Evolutionary conservation across 2,113 vertebrate genomes (phyloP).

Genomic region (Sinocyclocheilus anophthalmus): DNA sequence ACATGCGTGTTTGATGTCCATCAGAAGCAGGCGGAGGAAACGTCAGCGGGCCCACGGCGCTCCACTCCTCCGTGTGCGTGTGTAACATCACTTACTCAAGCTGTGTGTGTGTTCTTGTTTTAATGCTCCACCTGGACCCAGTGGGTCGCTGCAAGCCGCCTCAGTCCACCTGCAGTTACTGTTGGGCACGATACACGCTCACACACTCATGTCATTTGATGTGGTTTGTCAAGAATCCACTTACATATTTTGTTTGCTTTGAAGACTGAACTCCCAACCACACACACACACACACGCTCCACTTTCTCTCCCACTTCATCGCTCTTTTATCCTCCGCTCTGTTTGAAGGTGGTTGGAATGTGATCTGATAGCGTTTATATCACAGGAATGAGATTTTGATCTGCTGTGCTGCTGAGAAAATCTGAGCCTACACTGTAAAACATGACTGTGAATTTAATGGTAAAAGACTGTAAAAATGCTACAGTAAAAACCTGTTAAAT

Average conservation of each 20-base stretch:
- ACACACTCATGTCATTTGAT: constrained; percentile 70
- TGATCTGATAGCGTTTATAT: not conserved
- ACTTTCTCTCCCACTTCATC: constrained; percentile 47
- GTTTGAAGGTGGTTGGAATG: constrained; percentile 29
- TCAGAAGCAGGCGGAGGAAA: not conserved
- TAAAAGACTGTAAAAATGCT: too few relatives aligned
- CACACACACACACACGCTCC: constrained; percentile 38
- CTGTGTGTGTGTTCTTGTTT: constrained; percentile 34
- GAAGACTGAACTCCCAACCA: constrained; percentile 67
- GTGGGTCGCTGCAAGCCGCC: constrained; percentile 47
- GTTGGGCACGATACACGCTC: constrained; percentile 45
- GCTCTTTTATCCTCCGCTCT: constrained; percentile 71
- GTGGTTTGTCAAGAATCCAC: constrained; percentile 74
- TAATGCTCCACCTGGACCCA: constrained; percentile 64
- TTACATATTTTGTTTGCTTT: constrained; percentile 75
- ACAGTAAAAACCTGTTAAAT: too few relatives aligned
- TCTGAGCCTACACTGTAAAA: too few relatives aligned
- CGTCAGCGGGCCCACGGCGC: not conserved
- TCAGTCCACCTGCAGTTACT: not conserved
- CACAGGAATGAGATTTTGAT: not conserved
- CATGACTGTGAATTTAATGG: too few relatives aligned
- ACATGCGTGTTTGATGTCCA: not conserved
- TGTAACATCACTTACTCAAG: constrained; percentile 24
- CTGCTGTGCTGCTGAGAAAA: not conserved
- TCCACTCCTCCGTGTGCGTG: constrained; percentile 19